Evolutionary conservation across 2,797 vertebrate genomes (phyloP).

Genomic region (Stomatorhinus walkeri): DNA sequence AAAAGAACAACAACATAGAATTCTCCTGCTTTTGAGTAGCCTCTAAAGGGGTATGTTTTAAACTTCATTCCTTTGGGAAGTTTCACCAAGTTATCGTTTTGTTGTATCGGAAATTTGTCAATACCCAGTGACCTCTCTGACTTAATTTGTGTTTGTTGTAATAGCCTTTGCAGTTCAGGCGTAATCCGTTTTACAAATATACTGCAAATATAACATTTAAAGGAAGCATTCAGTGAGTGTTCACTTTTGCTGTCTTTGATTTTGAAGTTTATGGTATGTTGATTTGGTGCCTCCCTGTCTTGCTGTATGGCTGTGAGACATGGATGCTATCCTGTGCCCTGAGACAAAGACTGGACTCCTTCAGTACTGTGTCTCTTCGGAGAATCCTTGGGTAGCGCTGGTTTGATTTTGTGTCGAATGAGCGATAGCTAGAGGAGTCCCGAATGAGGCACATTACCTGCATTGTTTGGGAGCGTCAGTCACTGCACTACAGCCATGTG

Average conservation of each 20-base stretch:
- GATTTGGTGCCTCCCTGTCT: neutral
- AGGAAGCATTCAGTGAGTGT: slow-evolving; percentile 20
- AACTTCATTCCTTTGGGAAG: neutral
- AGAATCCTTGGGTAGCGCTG: neutral
- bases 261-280: slow-evolving; percentile 38
- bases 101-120: slow-evolving; percentile 13
- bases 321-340: neutral
- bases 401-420: neutral
- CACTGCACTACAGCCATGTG: neutral
- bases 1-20: slow-evolving; percentile 4
- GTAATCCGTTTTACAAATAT: slow-evolving; percentile 16
- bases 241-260: slow-evolving; percentile 8
- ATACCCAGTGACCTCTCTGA: slow-evolving; percentile 22
- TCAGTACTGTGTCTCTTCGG: neutral
- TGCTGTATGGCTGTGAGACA: neutral
- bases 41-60: neutral
- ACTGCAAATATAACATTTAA: slow-evolving; percentile 34
- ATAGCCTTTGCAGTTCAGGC: slow-evolving; percentile 29
- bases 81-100: neutral
- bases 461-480: neutral
- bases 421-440: neutral
- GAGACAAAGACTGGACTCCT: neutral
- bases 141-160: slow-evolving; percentile 26
- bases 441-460: neutral
- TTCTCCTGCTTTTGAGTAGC: neutral